Evolutionary conservation across 2,888 invertebrate species (phyloP), one percentile per base, ranked within the genome.

Genomic region (Epicampocera succincta): DNA sequence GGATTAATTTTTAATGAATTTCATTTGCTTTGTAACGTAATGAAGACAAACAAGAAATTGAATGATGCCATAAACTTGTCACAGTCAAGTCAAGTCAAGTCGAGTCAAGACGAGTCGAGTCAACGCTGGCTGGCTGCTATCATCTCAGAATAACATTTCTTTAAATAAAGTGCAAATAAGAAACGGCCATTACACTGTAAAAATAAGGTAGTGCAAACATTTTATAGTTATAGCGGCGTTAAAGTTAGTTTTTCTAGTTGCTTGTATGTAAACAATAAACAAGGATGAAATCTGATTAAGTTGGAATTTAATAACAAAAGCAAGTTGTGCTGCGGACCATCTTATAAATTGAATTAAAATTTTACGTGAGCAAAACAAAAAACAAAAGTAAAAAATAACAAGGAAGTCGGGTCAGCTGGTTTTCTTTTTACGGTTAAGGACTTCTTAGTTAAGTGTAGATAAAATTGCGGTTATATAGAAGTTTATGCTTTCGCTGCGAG

Each of bases 1-100:
- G 75, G 86, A 89, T 88, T 89, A 89, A 88, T 88, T 88, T 88
- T 88, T 89, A 88, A 88, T 88, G 88, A 88, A 88, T 89, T 88
- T 86, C 84, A 81, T 72, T 83, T 73, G 63, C 71, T 68, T 68
- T 75, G 68, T 15, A 72, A 29, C 11, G 38, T 19, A 68, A 68
- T 50, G 11, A 60, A 60, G 52, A 60, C 44, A n/a, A 54, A 60
- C 40, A 66, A 54, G 79, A 44, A 76, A 68, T 74, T 77, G 74
- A 74, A 74, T 60, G 81, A 66, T 74, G 69, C 74, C 81, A 78
- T 82, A 74, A 82, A 82, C 58, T 52, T 77, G 74, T 69, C 74
- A 56, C 38, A 21, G 40, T 13, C 33, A 33, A 5, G 9, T 5
- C 33, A 33, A 33, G 33, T 33, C 33, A 5, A 25, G 25, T 25